Conservation (phyloP, 30 jellyfish, hydroid and myxozoan species). For the Aurelia sp. region DNA sequence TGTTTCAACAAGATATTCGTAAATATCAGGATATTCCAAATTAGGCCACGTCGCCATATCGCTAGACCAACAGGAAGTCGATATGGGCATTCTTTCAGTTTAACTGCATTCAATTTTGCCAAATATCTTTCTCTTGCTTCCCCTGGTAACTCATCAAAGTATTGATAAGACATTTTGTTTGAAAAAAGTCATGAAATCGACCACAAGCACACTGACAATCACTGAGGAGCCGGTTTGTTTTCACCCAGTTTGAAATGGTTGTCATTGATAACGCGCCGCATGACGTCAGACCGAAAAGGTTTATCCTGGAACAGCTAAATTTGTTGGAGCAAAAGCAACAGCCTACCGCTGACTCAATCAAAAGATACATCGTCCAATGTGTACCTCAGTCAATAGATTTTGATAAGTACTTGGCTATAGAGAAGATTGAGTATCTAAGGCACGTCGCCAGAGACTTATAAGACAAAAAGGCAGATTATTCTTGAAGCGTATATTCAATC, state of each 20-base stretch:
- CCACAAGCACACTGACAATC: background rate
- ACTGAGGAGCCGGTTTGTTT: background rate
- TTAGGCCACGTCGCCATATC: slow-evolving; percentile 40
- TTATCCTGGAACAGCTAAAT: too few relatives aligned
- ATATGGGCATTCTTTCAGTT: slow-evolving; percentile 51
- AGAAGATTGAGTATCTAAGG: too few relatives aligned
- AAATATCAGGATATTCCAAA: slow-evolving; percentile 56
- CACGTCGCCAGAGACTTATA: too few relatives aligned
- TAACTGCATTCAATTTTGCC: background rate
- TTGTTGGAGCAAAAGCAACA: too few relatives aligned
- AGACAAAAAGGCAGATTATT: too few relatives aligned
- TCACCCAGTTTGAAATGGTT: slow-evolving; percentile 19
- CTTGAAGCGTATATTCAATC: too few relatives aligned
- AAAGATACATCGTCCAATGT: too few relatives aligned
- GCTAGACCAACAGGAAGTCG: slow-evolving; percentile 40
- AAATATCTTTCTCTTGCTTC: slow-evolving; percentile 6
- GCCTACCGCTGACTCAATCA: too few relatives aligned
- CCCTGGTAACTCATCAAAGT: slow-evolving; percentile 6
- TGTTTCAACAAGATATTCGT: slow-evolving; percentile 34
- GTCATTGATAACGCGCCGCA: slow-evolving; percentile 11
- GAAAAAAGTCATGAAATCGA: background rate
- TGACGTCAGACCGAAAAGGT: slow-evolving; percentile 47
- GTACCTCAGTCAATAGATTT: too few relatives aligned
- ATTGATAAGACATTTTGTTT: slow-evolving; percentile 19
- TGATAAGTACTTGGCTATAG: too few relatives aligned